Evolutionary conservation across 2,113 vertebrate genomes (phyloP), one percentile per base, ranked within the genome.

Genomic region (Melospiza georgiana): DNA sequence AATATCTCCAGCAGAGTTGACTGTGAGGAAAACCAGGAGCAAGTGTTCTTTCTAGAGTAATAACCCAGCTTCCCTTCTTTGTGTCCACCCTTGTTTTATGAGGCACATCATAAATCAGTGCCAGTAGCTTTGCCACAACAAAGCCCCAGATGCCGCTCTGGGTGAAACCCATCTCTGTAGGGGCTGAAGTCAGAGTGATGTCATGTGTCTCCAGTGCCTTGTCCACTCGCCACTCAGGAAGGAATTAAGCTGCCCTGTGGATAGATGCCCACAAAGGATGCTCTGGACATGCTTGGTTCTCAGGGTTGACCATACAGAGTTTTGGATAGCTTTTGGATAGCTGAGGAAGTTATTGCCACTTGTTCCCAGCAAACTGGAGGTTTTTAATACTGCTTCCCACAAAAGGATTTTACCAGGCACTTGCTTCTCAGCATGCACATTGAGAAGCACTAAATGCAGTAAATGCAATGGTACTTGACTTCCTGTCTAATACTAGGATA

Each of bases 381-480:
- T 35, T 80, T 90, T 33, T 28, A 30, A 46, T 57, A 31, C 4
- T 46, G 8, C 19, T 39, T 84, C 12, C n/a, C 11, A 77, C 16
- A 55, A 8, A 79, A 51, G 11, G 8, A 88, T 93, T 93, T 62
- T 35, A 37, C 15, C 22, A 49, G 31, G 22, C 21, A 6, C 28
- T 86, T 2, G 1, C 11, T 84, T 28, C 17, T 41, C 28, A n/a
- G 15, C 5, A 6, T 23, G 6, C 20, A 49, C 0, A 0, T 13
- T 72, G 33, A 68, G 23, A 12, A 20, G 27, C 16, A n/a, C 44
- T 2, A 79, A 90, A 20, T 20, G 30, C 19, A 35, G 58, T 5
- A 91, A 93, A 41, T 23, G 14, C n/a, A 76, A 16, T 2, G 49
- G 28, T 18, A 27, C 12, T 39, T 77, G 49, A 51, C 21, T 71